These are phyloP conservation scores for Diadegma fenestrale DNA, from an alignment of 2,888 invertebrate genomes.

Conservation along the genomic window DNA sequence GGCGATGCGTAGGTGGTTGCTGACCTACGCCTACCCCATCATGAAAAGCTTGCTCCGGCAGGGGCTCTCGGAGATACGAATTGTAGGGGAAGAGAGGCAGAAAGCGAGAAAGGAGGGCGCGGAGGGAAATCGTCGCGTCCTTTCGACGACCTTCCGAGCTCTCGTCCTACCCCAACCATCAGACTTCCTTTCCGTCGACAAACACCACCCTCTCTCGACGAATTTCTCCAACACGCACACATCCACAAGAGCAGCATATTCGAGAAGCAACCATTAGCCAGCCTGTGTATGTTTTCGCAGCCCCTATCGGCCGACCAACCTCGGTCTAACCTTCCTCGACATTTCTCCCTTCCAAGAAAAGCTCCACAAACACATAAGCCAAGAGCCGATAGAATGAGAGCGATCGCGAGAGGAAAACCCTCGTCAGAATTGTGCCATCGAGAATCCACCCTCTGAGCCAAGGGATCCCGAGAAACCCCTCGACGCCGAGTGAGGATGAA, in stretches of 20 bases:
- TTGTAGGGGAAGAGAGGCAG: constrained; percentile 10
- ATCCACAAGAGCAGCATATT: constrained; percentile 16
- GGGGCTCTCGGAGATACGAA: constrained; percentile 37
- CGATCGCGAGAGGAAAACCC: constrained; percentile 67
- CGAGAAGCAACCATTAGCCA: constrained; percentile 49
- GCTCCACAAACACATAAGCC: constrained; percentile 2
- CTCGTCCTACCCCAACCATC: constrained; percentile 81
- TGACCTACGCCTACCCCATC: constrained; percentile 81
- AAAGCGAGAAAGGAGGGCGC: neutral
- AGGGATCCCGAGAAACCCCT: constrained; percentile 39
- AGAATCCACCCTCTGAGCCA: constrained; percentile 66
- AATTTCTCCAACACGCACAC: constrained; percentile 18
- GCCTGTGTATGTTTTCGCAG: constrained; percentile 30
- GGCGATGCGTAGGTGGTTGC: constrained; percentile 80
- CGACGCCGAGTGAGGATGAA: constrained; percentile 7
- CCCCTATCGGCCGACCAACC: constrained; percentile 24
- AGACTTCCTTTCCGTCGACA: constrained; percentile 76
- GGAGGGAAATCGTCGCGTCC: constrained; percentile 71
- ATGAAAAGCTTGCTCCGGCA: constrained; percentile 36
- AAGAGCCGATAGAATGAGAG: constrained; percentile 33
- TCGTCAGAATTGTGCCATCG: constrained; percentile 72
- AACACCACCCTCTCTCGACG: constrained; percentile 68
- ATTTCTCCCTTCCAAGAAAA: constrained; percentile 20
- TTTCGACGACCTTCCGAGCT: constrained; percentile 79
- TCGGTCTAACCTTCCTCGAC: constrained; percentile 37